Evolutionary conservation across 2,113 vertebrate species (phyloP).

Genomic region (Circaetus cinerascens): DNA sequence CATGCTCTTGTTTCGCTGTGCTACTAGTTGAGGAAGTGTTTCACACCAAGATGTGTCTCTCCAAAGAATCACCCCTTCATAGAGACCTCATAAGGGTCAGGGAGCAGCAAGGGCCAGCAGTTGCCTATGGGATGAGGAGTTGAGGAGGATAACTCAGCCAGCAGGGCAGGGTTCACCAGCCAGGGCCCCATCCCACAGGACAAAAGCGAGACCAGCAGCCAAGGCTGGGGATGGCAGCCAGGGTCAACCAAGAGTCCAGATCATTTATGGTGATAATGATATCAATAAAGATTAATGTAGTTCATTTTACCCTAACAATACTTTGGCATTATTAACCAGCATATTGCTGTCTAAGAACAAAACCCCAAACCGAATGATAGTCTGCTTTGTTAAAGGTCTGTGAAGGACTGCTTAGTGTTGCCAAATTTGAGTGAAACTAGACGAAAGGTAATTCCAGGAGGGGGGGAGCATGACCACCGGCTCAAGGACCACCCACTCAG

Average conservation of each 20-base stretch:
- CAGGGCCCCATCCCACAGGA: not conserved
- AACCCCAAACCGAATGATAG: no score
- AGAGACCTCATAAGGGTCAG: not conserved
- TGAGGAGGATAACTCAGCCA: not conserved
- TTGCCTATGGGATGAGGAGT: not conserved
- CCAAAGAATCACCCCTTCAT: not conserved
- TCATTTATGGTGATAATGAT: not conserved
- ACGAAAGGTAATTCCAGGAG: no score
- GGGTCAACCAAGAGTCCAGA: not conserved
- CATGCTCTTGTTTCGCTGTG: not conserved
- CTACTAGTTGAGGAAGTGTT: not conserved
- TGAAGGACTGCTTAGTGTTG: no score
- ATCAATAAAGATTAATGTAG: no score
- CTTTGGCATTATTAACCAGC: no score
- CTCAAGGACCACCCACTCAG: no score
- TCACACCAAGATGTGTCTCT: not conserved
- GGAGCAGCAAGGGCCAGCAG: not conserved
- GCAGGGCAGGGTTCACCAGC: not conserved
- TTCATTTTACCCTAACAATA: no score
- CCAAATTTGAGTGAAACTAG: no score
- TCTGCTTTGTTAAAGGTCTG: no score
- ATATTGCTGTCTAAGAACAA: no score
- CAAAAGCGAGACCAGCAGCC: not conserved
- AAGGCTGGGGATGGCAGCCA: not conserved
- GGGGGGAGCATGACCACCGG: no score